phyloP scores from a whole-genome alignment of 2,888 invertebrate species.

The Platycheirus albimanus region DNA sequence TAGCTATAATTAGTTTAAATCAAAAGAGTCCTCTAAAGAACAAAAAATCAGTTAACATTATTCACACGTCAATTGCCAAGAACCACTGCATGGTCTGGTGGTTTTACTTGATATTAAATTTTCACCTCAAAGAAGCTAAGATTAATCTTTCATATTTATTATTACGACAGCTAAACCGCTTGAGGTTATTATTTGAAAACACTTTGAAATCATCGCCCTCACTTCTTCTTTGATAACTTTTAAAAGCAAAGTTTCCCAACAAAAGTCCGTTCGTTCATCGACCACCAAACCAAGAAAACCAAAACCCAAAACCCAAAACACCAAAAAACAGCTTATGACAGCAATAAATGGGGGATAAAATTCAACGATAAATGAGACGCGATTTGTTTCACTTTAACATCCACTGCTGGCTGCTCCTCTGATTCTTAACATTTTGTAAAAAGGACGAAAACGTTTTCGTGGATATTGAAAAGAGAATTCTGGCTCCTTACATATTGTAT shows the following conservation, averaged over 20 bases:
- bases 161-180: conserved; percentile 31
- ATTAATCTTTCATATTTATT: conserved; percentile 53
- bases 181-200: conserved; percentile 42
- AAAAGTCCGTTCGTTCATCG: conserved; percentile 44
- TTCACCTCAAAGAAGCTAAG: conserved; percentile 48
- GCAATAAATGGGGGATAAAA: conserved; percentile 65
- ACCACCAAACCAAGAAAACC: no score
- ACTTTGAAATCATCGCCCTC: conserved; percentile 28
- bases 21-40: no score
- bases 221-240: conserved; percentile 21
- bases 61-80: no score
- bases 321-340: conserved; percentile 44
- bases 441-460: conserved; percentile 48
- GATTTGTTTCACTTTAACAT: conserved; percentile 62
- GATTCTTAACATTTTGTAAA: conserved; percentile 32
- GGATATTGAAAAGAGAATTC: conserved; percentile 47
- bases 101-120: conserved; percentile 10
- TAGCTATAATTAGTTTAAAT: no score
- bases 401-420: conserved; percentile 11
- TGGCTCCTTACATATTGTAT: conserved; percentile 20
- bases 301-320: conserved; percentile 13
- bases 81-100: no score
- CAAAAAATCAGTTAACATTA: no score
- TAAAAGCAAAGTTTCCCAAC: conserved; percentile 26
- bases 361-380: conserved; percentile 59